phyloP scores from a whole-genome alignment of 2,113 vertebrate genomes.

The Athene cunicularia region DNA sequence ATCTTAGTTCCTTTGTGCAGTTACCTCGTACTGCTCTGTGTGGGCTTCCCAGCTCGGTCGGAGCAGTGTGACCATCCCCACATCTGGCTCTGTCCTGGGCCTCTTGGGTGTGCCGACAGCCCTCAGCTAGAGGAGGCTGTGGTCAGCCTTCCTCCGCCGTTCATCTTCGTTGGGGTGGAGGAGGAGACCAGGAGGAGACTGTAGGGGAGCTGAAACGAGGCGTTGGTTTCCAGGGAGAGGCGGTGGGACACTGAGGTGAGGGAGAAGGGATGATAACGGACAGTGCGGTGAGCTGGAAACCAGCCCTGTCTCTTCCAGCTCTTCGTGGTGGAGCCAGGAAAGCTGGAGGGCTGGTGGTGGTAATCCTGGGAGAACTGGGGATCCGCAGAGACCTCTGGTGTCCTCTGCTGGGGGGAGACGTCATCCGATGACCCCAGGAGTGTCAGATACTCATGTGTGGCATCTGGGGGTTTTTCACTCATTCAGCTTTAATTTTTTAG shows the following conservation, averaged over 20 bases:
- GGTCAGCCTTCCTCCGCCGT: fast-evolving
- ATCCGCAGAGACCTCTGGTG: neutral
- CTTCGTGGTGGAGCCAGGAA: fast-evolving
- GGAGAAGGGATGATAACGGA: neutral
- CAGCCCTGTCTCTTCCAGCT: neutral
- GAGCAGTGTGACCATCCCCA: neutral
- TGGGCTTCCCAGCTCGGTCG: neutral
- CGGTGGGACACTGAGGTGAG: neutral
- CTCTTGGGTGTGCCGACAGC: fast-evolving
- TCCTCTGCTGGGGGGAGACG: neutral
- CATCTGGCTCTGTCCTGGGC: neutral
- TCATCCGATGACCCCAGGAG: fast-evolving
- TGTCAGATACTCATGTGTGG: fast-evolving
- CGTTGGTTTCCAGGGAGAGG: fast-evolving
- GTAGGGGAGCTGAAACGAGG: neutral
- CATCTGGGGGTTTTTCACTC: neutral
- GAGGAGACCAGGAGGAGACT: neutral
- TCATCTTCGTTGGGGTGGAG: neutral
- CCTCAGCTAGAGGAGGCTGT: neutral
- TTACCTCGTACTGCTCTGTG: too few relatives aligned
- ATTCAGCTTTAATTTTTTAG: neutral
- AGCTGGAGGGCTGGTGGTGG: neutral
- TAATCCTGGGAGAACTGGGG: neutral
- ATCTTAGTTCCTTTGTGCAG: fast-evolving
- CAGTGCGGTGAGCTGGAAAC: fast-evolving